Evolutionary conservation across 1,140 invertebrate genomes (phyloP).

Genomic region (Wiebesia pumilae): DNA sequence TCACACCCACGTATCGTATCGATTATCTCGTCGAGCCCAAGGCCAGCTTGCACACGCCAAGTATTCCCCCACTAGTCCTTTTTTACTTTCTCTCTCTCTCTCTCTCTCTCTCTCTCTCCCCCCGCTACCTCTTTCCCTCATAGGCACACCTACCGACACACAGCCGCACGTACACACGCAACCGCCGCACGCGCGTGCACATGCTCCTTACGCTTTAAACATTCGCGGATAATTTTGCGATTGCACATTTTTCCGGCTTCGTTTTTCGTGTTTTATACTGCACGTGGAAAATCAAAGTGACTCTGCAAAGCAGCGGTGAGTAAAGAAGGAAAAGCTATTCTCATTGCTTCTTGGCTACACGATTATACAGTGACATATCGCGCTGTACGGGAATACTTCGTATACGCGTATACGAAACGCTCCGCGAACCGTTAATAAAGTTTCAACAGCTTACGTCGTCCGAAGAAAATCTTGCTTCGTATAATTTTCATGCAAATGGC

Average conservation of each 20-base stretch:
- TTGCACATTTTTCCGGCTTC: conserved; percentile 13
- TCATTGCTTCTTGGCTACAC: not conserved
- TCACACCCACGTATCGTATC: conserved; percentile 18
- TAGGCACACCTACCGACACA: not conserved
- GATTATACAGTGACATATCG: not conserved
- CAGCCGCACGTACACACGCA: not conserved
- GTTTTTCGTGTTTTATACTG: not conserved
- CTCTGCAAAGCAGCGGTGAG: not conserved
- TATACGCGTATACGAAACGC: not conserved
- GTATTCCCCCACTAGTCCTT: not conserved
- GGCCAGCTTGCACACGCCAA: conserved; percentile 20
- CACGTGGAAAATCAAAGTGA: conserved; percentile 4
- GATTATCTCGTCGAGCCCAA: conserved; percentile 31
- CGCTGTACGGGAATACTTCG: no score
- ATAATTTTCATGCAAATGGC: not conserved
- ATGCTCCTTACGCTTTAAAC: not conserved
- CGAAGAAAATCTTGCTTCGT: not conserved
- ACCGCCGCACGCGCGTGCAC: not conserved
- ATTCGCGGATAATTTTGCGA: not conserved
- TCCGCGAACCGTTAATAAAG: not conserved
- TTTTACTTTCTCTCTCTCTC: conserved; percentile 19
- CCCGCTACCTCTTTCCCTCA: not conserved
- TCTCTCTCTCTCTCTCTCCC: not conserved
- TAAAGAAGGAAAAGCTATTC: not conserved
- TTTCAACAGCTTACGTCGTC: not conserved